Base-by-base conservation (phyloP, 2,797 vertebrate genomes). In the Choloepus didactylus region DNA sequence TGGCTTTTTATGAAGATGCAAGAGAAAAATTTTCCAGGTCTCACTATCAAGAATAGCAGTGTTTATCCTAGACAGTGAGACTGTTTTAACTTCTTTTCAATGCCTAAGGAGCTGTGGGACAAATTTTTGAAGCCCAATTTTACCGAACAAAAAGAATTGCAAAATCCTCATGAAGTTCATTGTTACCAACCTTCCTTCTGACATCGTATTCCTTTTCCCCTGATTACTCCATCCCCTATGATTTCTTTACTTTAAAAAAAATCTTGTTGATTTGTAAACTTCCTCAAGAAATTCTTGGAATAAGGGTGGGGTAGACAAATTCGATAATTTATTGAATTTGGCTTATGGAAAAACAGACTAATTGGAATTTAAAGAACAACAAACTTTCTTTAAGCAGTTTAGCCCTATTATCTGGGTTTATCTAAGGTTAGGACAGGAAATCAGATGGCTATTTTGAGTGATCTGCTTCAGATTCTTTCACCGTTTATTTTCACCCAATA, bases 401-500 rank as follows among this genome's bases (percentile, higher is more conserved):
- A 75, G 77, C 51, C 4, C 2, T 70, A 94, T 81, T 60, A 11
- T 25, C 92, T 95, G 0, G 0, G 62, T 49, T 49, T 49, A 49
- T 10, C 23, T 87, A 81, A 85, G 2, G 31, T 49, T 19, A 70
- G 66, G 59, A 14, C 44, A 97, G 64, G 67, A 96, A 96, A 77
- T 80, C 67, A 94, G 81, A 82, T 56, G 38, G 46, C 75, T 89
- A 94, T 1, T 91, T 80, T 18, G 60, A 93, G 2, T 84, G 87
- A 86, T 93, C 44, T 89, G 60, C 84, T 91, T 96, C 38, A 91
- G 96, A 89, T 49, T 89, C 66, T 83, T 23, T 29, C 6, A 66
- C 29, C 56, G 38, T 54, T 87, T 85, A 18, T 41, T 92, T 96
- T 95, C 87, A 93, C 73, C 72, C 35, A 97, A 87, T 14, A 79